These are phyloP conservation scores for Dendrocincla fuliginosa DNA, from an alignment of 2,797 vertebrate species.

Conservation along the genomic window DNA sequence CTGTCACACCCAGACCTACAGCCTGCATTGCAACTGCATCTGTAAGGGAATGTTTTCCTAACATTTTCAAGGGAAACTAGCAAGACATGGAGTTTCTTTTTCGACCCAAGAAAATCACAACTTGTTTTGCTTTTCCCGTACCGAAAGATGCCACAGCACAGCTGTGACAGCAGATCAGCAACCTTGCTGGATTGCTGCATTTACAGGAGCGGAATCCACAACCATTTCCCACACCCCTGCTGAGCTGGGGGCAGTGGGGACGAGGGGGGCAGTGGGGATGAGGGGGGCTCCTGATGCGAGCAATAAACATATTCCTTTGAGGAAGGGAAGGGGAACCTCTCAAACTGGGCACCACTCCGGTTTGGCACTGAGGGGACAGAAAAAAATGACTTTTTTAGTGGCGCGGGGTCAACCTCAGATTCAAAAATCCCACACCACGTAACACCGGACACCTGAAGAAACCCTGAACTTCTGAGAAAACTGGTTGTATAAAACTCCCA, in stretches of 20 bases:
- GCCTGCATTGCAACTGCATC: too few relatives aligned
- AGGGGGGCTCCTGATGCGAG: too few relatives aligned
- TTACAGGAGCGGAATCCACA: neutral
- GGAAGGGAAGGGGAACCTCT: rapidly evolving
- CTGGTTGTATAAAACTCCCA: neutral
- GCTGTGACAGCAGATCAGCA: rapidly evolving
- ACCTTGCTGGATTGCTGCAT: too few relatives aligned
- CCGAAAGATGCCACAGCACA: neutral
- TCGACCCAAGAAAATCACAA: neutral
- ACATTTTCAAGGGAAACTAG: neutral
- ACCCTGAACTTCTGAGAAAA: neutral
- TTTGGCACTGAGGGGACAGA: neutral
- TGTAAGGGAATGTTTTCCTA: neutral
- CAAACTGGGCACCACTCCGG: too few relatives aligned
- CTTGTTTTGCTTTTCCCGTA: neutral
- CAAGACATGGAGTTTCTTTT: rapidly evolving
- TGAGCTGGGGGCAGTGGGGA: neutral
- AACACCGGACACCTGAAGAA: neutral
- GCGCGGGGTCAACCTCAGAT: neutral
- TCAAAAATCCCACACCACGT: neutral
- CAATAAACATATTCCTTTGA: too few relatives aligned
- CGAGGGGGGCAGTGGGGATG: too few relatives aligned
- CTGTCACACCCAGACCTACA: neutral
- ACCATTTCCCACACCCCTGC: neutral
- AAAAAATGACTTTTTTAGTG: rapidly evolving